Percentiles rank a stretch among this genome's conserved stretches.
phyloP scores from a whole-genome alignment of 2,797 vertebrate genomes.

The Astyanax mexicanus region DNA sequence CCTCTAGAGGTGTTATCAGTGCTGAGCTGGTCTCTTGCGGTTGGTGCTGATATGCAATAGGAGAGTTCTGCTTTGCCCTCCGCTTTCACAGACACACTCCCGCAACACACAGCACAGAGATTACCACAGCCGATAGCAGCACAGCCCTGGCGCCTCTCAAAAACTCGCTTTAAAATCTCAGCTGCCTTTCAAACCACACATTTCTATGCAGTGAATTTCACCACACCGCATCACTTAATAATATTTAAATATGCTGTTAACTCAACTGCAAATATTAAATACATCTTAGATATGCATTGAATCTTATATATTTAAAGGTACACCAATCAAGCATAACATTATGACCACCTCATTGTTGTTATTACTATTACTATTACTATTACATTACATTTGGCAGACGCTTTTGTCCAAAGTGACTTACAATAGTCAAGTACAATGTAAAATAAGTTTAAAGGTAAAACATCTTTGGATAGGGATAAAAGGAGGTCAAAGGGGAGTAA shows the following conservation, averaged over 20 bases:
- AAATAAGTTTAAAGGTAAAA: no score
- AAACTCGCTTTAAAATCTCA: conserved; percentile 7
- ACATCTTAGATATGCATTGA: background rate
- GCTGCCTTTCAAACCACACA: background rate
- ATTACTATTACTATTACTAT: no score
- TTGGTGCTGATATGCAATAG: conserved; percentile 43
- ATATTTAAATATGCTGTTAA: background rate
- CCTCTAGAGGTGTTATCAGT: conserved; percentile 37
- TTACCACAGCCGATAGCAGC: conserved; percentile 33
- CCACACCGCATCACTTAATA: no score
- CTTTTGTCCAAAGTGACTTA: no score
- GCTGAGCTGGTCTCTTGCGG: conserved; percentile 40
- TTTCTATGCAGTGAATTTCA: background rate
- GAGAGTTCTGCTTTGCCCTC: conserved; percentile 30
- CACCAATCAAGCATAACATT: no score
- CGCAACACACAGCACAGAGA: conserved; percentile 28
- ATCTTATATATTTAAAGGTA: no score
- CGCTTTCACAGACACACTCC: conserved; percentile 19
- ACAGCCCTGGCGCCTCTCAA: background rate
- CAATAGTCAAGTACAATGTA: no score
- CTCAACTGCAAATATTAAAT: background rate
- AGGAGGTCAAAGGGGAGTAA: no score
- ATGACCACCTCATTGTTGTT: no score
- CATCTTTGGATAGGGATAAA: no score
- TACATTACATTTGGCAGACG: no score